Base-by-base conservation (phyloP, 2,888 invertebrate genomes). In the Strigamia crassipes region DNA sequence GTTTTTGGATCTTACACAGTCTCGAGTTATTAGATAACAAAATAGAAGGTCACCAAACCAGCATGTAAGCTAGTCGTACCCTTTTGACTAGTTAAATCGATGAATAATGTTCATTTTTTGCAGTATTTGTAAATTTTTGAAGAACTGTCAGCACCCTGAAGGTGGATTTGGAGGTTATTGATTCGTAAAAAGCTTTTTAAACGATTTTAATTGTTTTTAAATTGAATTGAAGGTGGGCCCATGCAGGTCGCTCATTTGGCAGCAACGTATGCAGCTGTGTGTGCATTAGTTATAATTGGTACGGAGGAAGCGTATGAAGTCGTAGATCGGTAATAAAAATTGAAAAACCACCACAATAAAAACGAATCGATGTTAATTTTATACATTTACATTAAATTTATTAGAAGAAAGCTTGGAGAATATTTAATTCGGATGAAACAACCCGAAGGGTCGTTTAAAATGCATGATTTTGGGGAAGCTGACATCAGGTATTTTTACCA, bases 221-320 rank as follows among this genome's bases (percentile, higher is more conserved):
- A 27, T 27, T 27, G 27, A 46, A 84, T 83, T 90, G 94, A 93
- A 82, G 99, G 99, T 82, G 99, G 99, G 0, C 99, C 98, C 0
- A 92, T 93, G 0, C 99, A 99, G 88, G 90, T 91, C 86, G 91
- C 98, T 23, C 99, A 99, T 89, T 90, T 99, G 83, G 99, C 99
- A 0, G 93, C 99, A 4, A 99, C 99, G 0, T 99, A 98, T 89
- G 99, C 98, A 78, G 97, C 99, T 83, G 93, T 99, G 0, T 96
- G 96, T 90, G 93, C 96, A 34, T 89, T 99, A 8, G 94, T 95
- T 86, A 95, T 94, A 82, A 92, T 99, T 85, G 96, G 96, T 81
- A 93, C 93, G n/a, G 91, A 92, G 85, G 93, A 94, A 88, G 96
- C 98, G 1, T 95, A 94, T 86, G 90, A 92, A 84, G 92, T 94